Evolutionary conservation across 2,797 vertebrate species (phyloP), one percentile per base, ranked within the genome.

Genomic region (Brachymystax lenok): DNA sequence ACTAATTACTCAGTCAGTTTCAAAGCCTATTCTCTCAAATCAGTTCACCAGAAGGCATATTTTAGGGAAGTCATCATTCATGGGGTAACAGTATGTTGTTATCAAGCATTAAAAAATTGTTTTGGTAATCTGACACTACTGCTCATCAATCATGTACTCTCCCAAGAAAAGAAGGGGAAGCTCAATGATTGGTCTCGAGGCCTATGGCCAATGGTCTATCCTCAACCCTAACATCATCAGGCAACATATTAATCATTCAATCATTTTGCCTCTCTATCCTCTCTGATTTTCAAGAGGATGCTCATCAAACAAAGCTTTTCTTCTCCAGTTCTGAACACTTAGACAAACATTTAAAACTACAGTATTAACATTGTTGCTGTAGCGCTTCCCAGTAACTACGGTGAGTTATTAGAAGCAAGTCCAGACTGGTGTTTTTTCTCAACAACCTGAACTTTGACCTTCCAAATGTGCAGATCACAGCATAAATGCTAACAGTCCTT

Each of bases 401-500:
- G 24, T 30, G 16, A 51, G 21, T 27, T 5, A 46, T 24, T 28
- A 14, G n/a, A 4, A 52, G 27, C 50, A 71, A 46, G 40, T 52
- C 14, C n/a, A 51, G 21, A 6, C 8, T 19, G 24, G 24, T 71
- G 70, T 71, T 71, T 54, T 28, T 54, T 28, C 46, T 14, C 63
- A 82, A 69, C 69, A 82, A 74, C 51, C 51, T 1, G 24, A 27
- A 27, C 21, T 54, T 50, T 73, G 56, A 35, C 54, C 63, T 69
- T 69, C 51, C 46, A 71, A 54, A 64, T 19, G 16, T 46, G 33
- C 71, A 72, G 73, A 66, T 77, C 59, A 69, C 61, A 72, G 40
- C 50, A 72, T 71, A 64, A 77, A 70, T 68, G 74, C 73, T 52
- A 54, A 70, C 27, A 54, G 27, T 71, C 50, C 64, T 77, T 79